phyloP scores from a whole-genome alignment of 2,888 invertebrate species.

The Melipona bicolor region DNA sequence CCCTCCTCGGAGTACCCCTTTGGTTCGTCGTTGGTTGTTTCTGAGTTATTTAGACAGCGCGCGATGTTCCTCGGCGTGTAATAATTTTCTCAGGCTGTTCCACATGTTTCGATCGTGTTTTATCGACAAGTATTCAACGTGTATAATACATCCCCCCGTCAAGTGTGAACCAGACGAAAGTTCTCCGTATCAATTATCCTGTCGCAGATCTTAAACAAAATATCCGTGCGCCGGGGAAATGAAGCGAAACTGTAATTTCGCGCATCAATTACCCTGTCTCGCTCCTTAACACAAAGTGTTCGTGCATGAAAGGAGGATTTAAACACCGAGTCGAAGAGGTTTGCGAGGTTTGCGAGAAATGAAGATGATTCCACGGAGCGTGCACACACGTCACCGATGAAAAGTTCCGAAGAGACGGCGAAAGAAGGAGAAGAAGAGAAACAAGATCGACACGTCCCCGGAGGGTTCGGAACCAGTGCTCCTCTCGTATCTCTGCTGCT shows the following conservation, averaged over 20 bases:
- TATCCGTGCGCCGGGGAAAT: no score
- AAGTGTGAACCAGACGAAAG: no score
- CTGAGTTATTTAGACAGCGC: neutral
- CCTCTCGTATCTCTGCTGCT: slow-evolving; percentile 46
- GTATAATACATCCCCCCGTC: no score
- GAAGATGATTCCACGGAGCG: neutral
- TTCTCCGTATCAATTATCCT: no score
- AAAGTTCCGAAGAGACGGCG: slow-evolving; percentile 29
- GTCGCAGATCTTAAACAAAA: no score
- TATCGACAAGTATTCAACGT: neutral
- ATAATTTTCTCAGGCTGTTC: neutral
- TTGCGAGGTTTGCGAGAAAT: neutral
- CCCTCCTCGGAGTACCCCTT: neutral
- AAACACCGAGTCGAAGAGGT: neutral
- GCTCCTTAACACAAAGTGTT: neutral
- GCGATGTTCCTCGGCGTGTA: neutral
- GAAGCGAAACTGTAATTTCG: neutral
- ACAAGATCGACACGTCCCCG: slow-evolving; percentile 49
- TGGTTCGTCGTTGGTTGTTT: neutral
- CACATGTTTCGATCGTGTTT: neutral
- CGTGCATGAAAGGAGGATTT: neutral
- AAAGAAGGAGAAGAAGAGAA: slow-evolving; percentile 6
- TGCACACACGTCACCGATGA: slow-evolving; percentile 14
- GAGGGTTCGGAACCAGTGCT: slow-evolving; percentile 43
- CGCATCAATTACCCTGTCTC: neutral